phyloP scores from a whole-genome alignment of 2,113 vertebrate genomes.

The Opisthocomus hoazin region DNA sequence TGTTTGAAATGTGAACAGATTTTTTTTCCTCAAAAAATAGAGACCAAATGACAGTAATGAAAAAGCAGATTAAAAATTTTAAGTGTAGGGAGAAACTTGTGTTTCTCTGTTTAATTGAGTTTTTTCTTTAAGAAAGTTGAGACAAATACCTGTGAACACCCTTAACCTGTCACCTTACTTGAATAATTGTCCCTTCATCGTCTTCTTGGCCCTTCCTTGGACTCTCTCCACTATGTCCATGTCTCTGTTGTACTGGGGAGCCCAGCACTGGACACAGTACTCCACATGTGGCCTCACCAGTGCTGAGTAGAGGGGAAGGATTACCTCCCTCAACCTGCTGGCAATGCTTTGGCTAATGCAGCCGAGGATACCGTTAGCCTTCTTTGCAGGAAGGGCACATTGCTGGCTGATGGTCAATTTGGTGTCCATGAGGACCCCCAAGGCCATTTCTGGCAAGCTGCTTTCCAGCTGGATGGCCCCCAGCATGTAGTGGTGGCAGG shows the following conservation, averaged over 20 bases:
- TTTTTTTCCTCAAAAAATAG: no score
- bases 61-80: no score
- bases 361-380: neutral
- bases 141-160: no score
- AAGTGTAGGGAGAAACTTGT: no score
- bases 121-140: no score
- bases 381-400: neutral
- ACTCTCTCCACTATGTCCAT: rapidly evolving
- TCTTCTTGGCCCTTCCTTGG: neutral
- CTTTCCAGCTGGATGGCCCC: neutral
- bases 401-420: rapidly evolving
- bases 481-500: neutral
- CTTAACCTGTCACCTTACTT: no score
- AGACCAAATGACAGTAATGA: no score
- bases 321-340: neutral
- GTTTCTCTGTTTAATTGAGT: no score
- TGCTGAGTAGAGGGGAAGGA: neutral
- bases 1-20: no score
- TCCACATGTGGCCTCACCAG: neutral
- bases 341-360: neutral
- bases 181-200: neutral
- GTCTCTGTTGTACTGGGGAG: neutral
- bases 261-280: neutral
- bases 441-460: neutral
- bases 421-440: rapidly evolving